Percentiles rank a stretch among this genome's conserved stretches.
Conservation (phyloP, 2,113 vertebrate species). For the Oncorhynchus kisutch region DNA sequence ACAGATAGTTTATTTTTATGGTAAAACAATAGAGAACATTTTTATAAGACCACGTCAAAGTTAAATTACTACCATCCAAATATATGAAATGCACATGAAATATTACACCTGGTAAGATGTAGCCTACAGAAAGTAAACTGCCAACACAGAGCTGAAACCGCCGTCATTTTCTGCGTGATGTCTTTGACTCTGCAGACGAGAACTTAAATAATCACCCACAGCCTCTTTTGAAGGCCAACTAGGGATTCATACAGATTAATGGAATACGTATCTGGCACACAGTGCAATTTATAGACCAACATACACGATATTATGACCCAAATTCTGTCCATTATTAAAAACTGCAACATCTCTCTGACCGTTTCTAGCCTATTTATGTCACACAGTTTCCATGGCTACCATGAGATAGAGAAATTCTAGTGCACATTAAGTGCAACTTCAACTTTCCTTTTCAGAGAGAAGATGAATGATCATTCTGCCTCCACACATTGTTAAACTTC, state of each 20-base stretch:
- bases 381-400: conserved; percentile 79
- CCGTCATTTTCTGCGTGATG: not conserved
- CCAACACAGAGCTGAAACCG: conserved; percentile 1
- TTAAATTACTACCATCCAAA: not conserved
- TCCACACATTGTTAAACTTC: conserved; percentile 4
- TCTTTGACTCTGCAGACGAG: conserved; percentile 35
- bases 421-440: conserved; percentile 64
- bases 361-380: conserved; percentile 77
- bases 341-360: conserved; percentile 60
- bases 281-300: conserved; percentile 75
- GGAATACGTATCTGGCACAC: conserved; percentile 73
- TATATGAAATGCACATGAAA: not conserved
- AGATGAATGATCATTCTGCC: conserved; percentile 21
- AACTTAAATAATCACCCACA: conserved; percentile 44
- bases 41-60: not conserved
- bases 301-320: conserved; percentile 75
- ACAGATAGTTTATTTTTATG: too few species aligned
- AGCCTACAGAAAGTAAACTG: conserved; percentile 40
- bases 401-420: conserved; percentile 64
- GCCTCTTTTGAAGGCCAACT: conserved; percentile 52
- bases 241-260: conserved; percentile 73
- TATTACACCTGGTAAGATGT: not conserved
- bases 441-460: not conserved
- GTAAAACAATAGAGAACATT: too few species aligned
- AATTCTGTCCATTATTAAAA: conserved; percentile 77